phyloP scores from a whole-genome alignment of 2,113 vertebrate species.

The Otis tarda region DNA sequence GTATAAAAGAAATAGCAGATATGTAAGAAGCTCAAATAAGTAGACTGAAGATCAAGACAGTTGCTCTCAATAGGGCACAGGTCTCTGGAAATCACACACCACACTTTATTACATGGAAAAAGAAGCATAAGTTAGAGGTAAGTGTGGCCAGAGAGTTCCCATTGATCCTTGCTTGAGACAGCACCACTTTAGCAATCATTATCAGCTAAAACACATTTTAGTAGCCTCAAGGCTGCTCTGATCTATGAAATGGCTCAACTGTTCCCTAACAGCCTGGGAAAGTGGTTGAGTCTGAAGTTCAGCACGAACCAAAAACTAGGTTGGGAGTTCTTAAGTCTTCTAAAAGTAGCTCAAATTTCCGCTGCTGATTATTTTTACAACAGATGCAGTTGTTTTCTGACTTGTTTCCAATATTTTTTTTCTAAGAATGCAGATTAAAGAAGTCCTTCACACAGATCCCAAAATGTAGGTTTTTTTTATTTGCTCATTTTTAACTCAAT shows the following conservation, averaged over 20 bases:
- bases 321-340: not conserved
- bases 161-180: not conserved
- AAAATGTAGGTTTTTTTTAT: not conserved
- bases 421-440: not conserved
- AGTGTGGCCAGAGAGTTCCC: not conserved
- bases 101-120: not conserved
- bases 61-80: not conserved
- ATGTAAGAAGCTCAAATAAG: not conserved
- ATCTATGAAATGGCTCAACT: not conserved
- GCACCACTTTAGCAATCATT: not conserved
- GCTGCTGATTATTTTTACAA: not conserved
- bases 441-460: not conserved
- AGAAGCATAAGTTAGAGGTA: not conserved
- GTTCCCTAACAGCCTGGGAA: not conserved
- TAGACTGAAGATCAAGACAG: not conserved
- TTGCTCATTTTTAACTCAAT: not conserved
- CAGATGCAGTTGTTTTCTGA: not conserved
- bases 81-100: not conserved
- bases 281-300: not conserved
- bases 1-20: not conserved
- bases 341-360: not conserved
- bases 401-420: not conserved
- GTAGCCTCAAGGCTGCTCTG: not conserved
- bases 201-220: not conserved
- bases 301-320: not conserved